Evolutionary conservation across 2,797 vertebrate genomes (phyloP).

Genomic region (Chiloscyllium punctatum): DNA sequence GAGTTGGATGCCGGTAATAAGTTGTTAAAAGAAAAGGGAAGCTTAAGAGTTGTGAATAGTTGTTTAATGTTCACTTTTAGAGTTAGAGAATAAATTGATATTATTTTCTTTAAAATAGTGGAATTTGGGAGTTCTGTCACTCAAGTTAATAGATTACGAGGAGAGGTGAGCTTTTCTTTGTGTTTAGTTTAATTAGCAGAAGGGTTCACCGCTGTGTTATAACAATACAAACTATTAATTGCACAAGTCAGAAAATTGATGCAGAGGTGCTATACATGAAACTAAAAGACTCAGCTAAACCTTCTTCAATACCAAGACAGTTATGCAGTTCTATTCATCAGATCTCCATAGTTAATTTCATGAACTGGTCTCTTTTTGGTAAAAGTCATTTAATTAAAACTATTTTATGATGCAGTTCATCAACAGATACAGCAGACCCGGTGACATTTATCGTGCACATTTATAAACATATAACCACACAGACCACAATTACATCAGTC

Average conservation of each 20-base stretch:
- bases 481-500: neutral
- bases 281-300: neutral
- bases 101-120: too few relatives aligned
- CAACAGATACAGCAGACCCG: neutral
- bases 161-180: too few relatives aligned
- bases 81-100: too few relatives aligned
- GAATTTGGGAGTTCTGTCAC: too few relatives aligned
- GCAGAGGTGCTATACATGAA: neutral
- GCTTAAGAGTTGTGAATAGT: too few relatives aligned
- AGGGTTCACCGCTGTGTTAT: too few relatives aligned
- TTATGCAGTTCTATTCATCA: neutral
- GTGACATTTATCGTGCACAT: neutral
- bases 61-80: too few relatives aligned
- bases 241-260: neutral
- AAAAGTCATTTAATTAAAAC: neutral
- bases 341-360: neutral
- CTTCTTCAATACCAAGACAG: neutral
- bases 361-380: neutral
- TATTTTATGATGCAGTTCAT: neutral
- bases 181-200: too few relatives aligned
- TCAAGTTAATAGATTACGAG: too few relatives aligned
- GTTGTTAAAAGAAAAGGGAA: too few relatives aligned
- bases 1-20: too few relatives aligned
- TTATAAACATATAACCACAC: neutral
- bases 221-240: too few relatives aligned